Evolutionary conservation across 2,113 vertebrate species (phyloP).

Genomic region (Agapornis roseicollis): DNA sequence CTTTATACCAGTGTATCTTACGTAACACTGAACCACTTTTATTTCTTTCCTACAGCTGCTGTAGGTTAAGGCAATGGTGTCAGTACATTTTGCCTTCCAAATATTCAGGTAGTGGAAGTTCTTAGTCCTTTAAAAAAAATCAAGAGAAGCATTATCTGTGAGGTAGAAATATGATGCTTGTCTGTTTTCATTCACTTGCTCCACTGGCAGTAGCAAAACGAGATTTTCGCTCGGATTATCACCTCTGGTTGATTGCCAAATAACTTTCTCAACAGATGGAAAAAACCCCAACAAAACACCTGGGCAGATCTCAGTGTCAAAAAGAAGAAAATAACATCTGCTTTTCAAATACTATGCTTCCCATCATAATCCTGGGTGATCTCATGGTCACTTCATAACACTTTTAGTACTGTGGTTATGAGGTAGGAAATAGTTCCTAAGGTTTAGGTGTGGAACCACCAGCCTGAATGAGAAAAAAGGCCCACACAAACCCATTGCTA

Average conservation of each 20-base stretch:
- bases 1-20: not conserved
- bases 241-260: not conserved
- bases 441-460: not conserved
- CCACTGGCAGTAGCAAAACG: not conserved
- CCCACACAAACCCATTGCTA: not conserved
- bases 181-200: not conserved
- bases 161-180: not conserved
- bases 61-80: not conserved
- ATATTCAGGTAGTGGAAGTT: not conserved
- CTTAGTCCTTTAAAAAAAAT: not conserved
- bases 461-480: not conserved
- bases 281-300: not conserved
- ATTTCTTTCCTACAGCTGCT: not conserved
- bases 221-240: not conserved
- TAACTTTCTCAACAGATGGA: not conserved
- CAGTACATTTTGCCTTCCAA: not conserved
- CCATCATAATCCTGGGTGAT: not conserved
- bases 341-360: not conserved
- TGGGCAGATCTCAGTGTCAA: not conserved
- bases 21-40: not conserved
- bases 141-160: not conserved
- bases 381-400: not conserved
- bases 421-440: not conserved
- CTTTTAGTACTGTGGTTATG: slow-evolving; percentile 5
- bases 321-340: not conserved